Evolutionary conservation across 2,888 invertebrate genomes (phyloP).

Genomic region (Augochlorella aurata): DNA sequence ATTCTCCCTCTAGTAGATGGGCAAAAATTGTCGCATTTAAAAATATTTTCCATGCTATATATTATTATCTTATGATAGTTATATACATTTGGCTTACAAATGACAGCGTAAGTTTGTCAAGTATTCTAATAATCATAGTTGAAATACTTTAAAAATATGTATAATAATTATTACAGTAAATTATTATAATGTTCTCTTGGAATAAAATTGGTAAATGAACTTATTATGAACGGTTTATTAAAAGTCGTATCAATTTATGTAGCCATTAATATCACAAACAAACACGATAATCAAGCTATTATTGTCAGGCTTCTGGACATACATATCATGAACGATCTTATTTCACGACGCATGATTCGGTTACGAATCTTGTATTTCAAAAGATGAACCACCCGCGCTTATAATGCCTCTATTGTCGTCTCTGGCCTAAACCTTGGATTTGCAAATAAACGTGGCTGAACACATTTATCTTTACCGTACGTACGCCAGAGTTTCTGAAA

Average conservation of each 20-base stretch:
- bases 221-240: neutral
- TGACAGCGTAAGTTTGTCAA: neutral
- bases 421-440: slow-evolving; percentile 60
- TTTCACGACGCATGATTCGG: slow-evolving; percentile 34
- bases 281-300: slow-evolving; percentile 20
- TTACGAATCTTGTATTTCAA: slow-evolving; percentile 54
- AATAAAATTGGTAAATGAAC: neutral
- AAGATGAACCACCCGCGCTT: slow-evolving; percentile 50
- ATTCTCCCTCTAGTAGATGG: too few relatives aligned
- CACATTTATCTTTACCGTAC: neutral
- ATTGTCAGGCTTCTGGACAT: slow-evolving; percentile 10
- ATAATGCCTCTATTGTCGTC: slow-evolving; percentile 67
- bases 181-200: neutral
- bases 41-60: neutral
- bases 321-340: slow-evolving; percentile 36
- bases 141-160: neutral
- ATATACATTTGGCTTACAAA: neutral
- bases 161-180: neutral
- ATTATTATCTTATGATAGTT: neutral
- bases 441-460: slow-evolving; percentile 58
- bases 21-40: too few relatives aligned
- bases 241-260: neutral
- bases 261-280: neutral
- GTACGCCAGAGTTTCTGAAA: slow-evolving; percentile 17
- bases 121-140: neutral